Conservation (phyloP, 2,113 vertebrate genomes). For the Kobus ellipsiprymnus region DNA sequence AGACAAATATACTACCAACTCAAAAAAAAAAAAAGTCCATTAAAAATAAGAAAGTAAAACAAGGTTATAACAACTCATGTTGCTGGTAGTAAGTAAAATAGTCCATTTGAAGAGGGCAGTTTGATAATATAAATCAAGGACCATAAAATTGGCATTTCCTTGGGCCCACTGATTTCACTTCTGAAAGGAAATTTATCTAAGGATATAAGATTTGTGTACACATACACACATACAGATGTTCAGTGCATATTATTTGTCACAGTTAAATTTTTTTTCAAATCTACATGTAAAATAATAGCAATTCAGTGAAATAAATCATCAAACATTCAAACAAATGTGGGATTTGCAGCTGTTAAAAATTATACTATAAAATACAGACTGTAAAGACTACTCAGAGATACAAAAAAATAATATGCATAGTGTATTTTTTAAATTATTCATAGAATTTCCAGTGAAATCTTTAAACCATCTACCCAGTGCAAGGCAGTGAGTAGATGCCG, state of each 20-base stretch:
- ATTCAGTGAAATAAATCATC: neutral
- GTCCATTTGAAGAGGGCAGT: neutral
- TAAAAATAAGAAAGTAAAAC: neutral
- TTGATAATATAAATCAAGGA: neutral
- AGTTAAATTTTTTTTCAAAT: neutral
- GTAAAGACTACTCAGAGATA: neutral
- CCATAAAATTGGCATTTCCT: neutral
- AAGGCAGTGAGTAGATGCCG: neutral
- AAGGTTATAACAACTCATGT: neutral
- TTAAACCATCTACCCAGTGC: neutral
- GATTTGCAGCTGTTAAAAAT: neutral
- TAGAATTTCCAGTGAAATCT: neutral
- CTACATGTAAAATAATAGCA: neutral
- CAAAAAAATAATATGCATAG: neutral
- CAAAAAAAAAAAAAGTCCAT: neutral
- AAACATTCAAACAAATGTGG: neutral
- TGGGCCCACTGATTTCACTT: neutral
- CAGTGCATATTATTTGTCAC: neutral
- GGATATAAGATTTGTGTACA: neutral
- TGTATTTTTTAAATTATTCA: neutral
- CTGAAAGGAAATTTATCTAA: slow-evolving; percentile 23
- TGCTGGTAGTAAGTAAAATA: neutral
- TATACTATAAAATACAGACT: neutral
- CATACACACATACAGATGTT: neutral
- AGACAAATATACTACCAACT: neutral